Evolutionary conservation across 2,113 vertebrate species (phyloP).

Genomic region (Fregetta grallaria): DNA sequence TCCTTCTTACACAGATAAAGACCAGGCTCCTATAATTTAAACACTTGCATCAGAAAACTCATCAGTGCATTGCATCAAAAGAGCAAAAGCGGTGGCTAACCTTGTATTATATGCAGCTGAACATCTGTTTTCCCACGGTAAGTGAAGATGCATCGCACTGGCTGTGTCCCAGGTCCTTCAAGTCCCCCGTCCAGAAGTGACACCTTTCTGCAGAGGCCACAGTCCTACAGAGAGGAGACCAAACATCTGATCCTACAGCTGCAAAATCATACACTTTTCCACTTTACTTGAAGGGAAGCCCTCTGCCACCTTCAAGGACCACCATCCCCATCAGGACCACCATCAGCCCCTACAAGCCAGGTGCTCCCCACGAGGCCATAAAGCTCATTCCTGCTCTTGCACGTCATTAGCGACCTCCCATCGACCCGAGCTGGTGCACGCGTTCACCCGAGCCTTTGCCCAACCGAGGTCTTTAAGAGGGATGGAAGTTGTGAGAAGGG

Average conservation of each 20-base stretch:
- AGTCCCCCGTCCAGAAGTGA: neutral
- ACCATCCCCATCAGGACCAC: neutral
- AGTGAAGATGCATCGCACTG: neutral
- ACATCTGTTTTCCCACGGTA: neutral
- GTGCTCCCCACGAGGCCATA: neutral
- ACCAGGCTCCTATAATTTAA: neutral
- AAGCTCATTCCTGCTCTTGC: neutral
- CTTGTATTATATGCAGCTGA: neutral
- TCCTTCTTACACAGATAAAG: neutral
- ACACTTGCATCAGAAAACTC: neutral
- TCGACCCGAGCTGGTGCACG: fast-evolving
- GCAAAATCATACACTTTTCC: neutral
- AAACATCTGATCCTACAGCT: neutral
- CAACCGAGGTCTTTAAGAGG: neutral
- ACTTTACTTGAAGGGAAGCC: neutral
- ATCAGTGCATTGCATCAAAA: neutral
- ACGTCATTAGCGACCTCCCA: fast-evolving
- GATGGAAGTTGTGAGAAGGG: neutral
- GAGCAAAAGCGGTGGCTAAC: fast-evolving
- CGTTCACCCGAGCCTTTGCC: neutral
- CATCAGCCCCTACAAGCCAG: neutral
- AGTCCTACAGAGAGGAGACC: neutral
- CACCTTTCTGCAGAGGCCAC: neutral
- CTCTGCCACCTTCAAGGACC: neutral
- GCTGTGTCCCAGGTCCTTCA: neutral